Base-by-base conservation (phyloP, 1,140 invertebrate genomes). In the Atopsyche davidsoni region DNA sequence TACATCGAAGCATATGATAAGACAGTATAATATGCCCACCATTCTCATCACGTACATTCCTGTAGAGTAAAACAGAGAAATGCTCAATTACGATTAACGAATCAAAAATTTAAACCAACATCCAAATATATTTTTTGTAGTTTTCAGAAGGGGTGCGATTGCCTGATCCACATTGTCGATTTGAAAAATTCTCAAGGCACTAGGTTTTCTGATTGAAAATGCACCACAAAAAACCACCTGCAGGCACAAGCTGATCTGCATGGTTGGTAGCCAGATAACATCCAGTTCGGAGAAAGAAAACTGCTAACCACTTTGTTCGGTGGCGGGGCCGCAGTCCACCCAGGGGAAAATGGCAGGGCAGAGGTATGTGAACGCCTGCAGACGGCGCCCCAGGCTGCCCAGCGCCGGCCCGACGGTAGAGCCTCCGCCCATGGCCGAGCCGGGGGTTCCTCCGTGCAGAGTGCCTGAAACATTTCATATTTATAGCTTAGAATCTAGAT, bases 21-120 rank as follows among this genome's bases (percentile, higher is more conserved):
- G 72, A 17, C 86, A 61, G 66, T 88, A 92, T 58, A 93, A 78
- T 41, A 91, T 70, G 16, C 87, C 89, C 41, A 92, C 88, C 58
- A 90, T 75, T 70, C 89, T 90, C 74, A 91, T 89, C 38, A 92
- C 91, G 64, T 85, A 85, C 68, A 87, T 81, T 43, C 90, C 90
- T 68, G 62, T 13, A 47, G 52, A 17, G 10, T n/a, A 22, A 28
- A 28, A n/a, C n/a, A 28, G 24, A 28, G 6, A 28, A 6, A 28
- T 28, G n/a, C 6, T 7, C n/a, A 28, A 7, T 28, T 28, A 28
- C 24, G 6, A 28, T 28, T n/a, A 28, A 28, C 6, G 6, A 28
- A 6, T 28, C 24, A 28, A 28, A 28, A 7, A 7, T 28, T 28
- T n/a, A 7, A 28, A 28, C 24, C 6, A n/a, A 28, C 24, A 28